These are phyloP conservation scores for Microcebus jonahi DNA, from an alignment of 2,113 vertebrate species.

Conservation along the genomic window DNA sequence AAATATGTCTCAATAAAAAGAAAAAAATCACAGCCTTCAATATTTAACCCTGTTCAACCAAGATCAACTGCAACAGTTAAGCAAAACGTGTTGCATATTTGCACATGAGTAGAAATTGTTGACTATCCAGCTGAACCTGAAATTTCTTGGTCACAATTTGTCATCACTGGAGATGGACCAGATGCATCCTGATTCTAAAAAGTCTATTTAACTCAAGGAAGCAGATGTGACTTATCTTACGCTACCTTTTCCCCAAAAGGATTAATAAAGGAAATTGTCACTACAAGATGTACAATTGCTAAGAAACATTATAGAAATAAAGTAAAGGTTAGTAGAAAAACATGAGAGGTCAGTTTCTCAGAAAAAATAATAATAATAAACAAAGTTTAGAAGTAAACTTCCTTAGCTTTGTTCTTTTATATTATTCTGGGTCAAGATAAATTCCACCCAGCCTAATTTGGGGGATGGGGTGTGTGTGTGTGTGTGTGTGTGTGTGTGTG, in stretches of 20 bases:
- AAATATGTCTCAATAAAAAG: background rate
- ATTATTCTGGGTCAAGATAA: slow-evolving; percentile 3
- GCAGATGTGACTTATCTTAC: background rate
- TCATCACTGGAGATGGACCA: background rate
- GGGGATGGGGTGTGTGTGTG: background rate
- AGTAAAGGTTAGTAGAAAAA: background rate
- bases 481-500: no score
- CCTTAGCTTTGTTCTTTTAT: slow-evolving; percentile 43
- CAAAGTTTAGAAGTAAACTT: slow-evolving; percentile 42
- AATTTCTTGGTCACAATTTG: background rate
- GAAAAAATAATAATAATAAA: slow-evolving; percentile 29
- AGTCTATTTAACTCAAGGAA: slow-evolving; percentile 19
- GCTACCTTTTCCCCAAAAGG: background rate
- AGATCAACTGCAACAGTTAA: background rate
- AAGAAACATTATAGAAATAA: background rate
- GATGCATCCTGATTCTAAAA: slow-evolving; percentile 24
- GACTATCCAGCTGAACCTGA: background rate
- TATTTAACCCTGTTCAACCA: background rate
- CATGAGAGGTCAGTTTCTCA: background rate
- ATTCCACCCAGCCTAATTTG: background rate
- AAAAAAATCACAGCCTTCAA: background rate
- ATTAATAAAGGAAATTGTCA: slow-evolving; percentile 9
- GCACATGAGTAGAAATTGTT: background rate
- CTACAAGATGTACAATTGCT: background rate
- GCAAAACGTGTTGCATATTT: background rate